Evolutionary conservation across 2,113 vertebrate species (phyloP).

Genomic region (Rhineura floridana): DNA sequence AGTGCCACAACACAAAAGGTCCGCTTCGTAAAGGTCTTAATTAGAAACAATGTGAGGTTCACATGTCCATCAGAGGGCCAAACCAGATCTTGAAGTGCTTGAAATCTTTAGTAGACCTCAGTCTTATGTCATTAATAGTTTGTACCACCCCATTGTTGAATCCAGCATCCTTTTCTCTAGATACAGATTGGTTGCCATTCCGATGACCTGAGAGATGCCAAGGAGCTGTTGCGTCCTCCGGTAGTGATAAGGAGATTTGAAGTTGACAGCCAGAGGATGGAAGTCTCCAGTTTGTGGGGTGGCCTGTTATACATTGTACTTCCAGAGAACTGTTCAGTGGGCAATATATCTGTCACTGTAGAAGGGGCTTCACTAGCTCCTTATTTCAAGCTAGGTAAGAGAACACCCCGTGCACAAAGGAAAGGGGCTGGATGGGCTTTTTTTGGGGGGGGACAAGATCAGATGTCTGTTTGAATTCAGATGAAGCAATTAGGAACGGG

Average conservation of each 20-base stretch:
- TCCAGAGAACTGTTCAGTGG: constrained; percentile 63
- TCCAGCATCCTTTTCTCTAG: constrained; percentile 43
- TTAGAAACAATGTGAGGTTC: background rate
- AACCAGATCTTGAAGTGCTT: background rate
- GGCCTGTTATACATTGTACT: constrained; percentile 78
- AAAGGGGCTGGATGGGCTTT: no score
- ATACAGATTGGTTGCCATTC: constrained; percentile 80
- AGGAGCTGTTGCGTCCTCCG: constrained; percentile 63
- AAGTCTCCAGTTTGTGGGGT: constrained; percentile 76
- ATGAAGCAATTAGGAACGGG: no score
- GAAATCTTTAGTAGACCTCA: no score
- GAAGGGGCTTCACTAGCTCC: constrained; percentile 69
- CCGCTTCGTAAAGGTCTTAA: no score
- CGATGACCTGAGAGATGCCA: constrained; percentile 59
- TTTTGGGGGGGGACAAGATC: background rate
- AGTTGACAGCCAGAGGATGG: constrained; percentile 58
- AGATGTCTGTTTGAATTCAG: background rate
- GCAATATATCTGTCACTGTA: constrained; percentile 55
- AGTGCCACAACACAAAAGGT: no score
- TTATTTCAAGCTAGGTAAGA: constrained; percentile 77
- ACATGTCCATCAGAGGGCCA: background rate
- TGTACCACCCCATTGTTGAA: background rate
- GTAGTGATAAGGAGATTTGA: constrained; percentile 63
- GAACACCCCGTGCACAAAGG: background rate
- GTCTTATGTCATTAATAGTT: background rate